These are phyloP conservation scores for Peromyscus polionotus DNA, from an alignment of 2,113 vertebrate genomes.

Conservation along the genomic window DNA sequence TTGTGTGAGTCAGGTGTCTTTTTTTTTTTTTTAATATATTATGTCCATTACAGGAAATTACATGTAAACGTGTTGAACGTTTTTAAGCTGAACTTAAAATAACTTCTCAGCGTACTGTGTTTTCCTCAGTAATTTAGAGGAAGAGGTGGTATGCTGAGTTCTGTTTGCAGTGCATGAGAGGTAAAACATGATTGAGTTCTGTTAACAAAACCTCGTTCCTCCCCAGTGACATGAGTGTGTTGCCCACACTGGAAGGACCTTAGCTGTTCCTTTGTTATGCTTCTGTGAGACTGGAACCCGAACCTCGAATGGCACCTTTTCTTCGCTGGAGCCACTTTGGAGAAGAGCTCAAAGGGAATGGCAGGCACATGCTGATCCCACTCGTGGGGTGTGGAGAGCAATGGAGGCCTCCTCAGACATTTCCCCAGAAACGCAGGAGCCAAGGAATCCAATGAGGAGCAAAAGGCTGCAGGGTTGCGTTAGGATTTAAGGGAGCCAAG, in stretches of 20 bases:
- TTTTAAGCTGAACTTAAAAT: no score
- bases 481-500: not conserved
- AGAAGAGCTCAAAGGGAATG: accelerated
- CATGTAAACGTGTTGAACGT: not conserved
- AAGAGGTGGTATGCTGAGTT: not conserved
- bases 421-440: not conserved
- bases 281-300: not conserved
- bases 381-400: not conserved
- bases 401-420: not conserved
- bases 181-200: not conserved
- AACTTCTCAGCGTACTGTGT: no score
- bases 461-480: accelerated
- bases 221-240: not conserved
- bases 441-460: not conserved
- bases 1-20: not conserved
- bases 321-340: not conserved
- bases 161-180: not conserved
- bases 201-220: not conserved
- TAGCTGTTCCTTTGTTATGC: not conserved
- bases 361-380: not conserved
- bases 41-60: not conserved
- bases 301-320: not conserved
- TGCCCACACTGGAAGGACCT: not conserved
- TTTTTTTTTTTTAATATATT: not conserved
- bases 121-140: not conserved